Base-by-base conservation (phyloP, 2,113 vertebrate genomes). In the Apodemus speciosus region DNA sequence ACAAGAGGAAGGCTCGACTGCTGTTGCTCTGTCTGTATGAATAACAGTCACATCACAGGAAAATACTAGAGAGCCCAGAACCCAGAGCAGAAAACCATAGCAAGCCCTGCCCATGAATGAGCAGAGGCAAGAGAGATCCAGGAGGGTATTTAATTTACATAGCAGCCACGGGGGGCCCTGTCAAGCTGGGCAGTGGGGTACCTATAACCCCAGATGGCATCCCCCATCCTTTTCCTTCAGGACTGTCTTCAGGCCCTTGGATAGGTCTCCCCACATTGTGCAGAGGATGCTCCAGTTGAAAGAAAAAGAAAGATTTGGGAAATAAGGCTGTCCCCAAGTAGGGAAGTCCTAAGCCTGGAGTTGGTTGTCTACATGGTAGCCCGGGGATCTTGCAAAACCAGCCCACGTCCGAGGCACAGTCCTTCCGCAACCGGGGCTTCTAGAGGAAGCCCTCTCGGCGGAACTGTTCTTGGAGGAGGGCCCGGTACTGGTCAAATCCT, bases 391-490 rank as follows among this genome's bases (percentile, higher is more conserved):
- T 66, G 81, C 1, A 0, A 91, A 94, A 92, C 92, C 75, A 1
- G 91, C 96, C 88, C 9, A 64, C 32, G 27, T 75, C 94, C 88
- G 85, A 86, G 94, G 96, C 89, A 77, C 32, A 86, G 96, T 93
- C 75, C 81, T 81, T 38, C 27, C 2, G 51, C n/a, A 25, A 66
- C 25, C 38, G 53, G 13, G 9, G 21, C 40, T 62, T 94, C 99
- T 99, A 99, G 98, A 99, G 98, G 97, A 99, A 99, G 49, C 99
- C 99, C 94, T 99, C 99, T 89, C 98, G 99, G 91, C 93, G 98
- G 98, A 99, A 99, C 98, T 99, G 99, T 97, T 99, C 99, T 90
- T 99, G 98, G 95, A 99, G 98, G 97, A 99, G 99, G 97, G 99
- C 98, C 14, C 99, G 98, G 97, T 99, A 99, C 97, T 99, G 99